Evolutionary conservation across 2,888 invertebrate genomes (phyloP).

Genomic region (Lingula anatina): DNA sequence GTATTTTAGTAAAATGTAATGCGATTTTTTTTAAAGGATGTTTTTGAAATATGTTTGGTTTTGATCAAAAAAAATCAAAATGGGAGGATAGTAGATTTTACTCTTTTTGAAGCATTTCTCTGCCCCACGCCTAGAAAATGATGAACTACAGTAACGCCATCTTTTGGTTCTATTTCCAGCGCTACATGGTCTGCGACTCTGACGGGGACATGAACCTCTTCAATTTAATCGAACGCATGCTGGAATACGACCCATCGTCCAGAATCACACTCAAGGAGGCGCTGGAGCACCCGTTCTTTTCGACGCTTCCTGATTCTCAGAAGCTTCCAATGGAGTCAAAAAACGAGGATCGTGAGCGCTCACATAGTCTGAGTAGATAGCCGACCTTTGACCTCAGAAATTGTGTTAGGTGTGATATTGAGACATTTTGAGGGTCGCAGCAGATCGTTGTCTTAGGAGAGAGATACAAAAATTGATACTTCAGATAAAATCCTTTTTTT

Average conservation of each 20-base stretch:
- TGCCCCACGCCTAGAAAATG: neutral
- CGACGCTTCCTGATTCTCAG: slow-evolving; percentile 18
- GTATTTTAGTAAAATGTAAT: too few species aligned
- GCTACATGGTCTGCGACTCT: slow-evolving; percentile 81
- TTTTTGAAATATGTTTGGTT: too few species aligned
- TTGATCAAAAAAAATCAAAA: too few species aligned
- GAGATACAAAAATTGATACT: too few species aligned
- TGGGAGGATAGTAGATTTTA: too few species aligned
- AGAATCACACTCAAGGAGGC: slow-evolving; percentile 84
- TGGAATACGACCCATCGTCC: slow-evolving; percentile 92
- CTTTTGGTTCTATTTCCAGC: slow-evolving; percentile 58
- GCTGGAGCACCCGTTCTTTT: slow-evolving; percentile 86
- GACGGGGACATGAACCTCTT: slow-evolving; percentile 90
- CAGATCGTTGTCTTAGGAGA: too few species aligned
- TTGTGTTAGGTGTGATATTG: too few species aligned
- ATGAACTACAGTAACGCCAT: neutral
- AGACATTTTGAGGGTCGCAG: too few species aligned
- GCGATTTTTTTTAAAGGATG: too few species aligned
- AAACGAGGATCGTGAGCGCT: slow-evolving; percentile 31
- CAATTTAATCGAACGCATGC: slow-evolving; percentile 89
- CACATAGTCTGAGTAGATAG: slow-evolving; percentile 46
- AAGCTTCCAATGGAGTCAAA: slow-evolving; percentile 15
- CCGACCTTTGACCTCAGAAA: too few species aligned
- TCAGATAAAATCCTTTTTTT: too few species aligned
- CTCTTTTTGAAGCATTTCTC: neutral